Base-by-base conservation (phyloP, 2,888 invertebrate species). In the Phalera bucephala region DNA sequence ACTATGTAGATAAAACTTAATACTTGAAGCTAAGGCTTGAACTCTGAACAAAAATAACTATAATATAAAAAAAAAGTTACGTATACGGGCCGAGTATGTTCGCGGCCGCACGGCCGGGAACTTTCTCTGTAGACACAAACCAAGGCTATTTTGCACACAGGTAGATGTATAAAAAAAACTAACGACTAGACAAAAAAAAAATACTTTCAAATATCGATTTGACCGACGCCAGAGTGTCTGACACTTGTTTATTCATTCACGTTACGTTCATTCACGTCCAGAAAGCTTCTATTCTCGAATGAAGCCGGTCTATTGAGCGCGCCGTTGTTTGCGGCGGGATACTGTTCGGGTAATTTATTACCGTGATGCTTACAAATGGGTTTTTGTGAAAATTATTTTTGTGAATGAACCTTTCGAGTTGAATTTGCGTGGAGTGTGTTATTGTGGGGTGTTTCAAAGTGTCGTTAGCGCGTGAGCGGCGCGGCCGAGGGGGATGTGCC, bases 181-280 rank as follows among this genome's bases (percentile, higher is more conserved):
- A 31, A 13, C 3, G 7, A 0, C n/a, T 8, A 33, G 31, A 48
- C 33, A 44, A 35, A 34, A 44, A 53, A 56, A 57, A 57, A 57
- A 46, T 36, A 41, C 45, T 45, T 46, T 50, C 49, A 62, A 74
- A 77, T 64, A 40, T 56, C 63, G 45, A 62, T 62, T 65, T 72
- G 64, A 70, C 60, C 63, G 77, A 62, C 70, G 75, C 74, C 74
- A 57, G 52, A 40, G 51, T 57, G 74, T 74, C 77, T 76, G 59
- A 40, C 57, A 45, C 52, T 36, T 14, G 29, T 38, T 41, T 64
- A 52, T 67, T 68, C 68, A 72, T 69, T 64, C 60, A 62, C 51
- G 30, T 53, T 52, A 55, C 49, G 49, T 49, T 56, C 60, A 60
- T 64, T 71, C 54, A 57, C 52, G 6, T n/a, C 15, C 15, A 3